Conservation (phyloP, 2,888 invertebrate genomes). For the Polietes domitor region DNA sequence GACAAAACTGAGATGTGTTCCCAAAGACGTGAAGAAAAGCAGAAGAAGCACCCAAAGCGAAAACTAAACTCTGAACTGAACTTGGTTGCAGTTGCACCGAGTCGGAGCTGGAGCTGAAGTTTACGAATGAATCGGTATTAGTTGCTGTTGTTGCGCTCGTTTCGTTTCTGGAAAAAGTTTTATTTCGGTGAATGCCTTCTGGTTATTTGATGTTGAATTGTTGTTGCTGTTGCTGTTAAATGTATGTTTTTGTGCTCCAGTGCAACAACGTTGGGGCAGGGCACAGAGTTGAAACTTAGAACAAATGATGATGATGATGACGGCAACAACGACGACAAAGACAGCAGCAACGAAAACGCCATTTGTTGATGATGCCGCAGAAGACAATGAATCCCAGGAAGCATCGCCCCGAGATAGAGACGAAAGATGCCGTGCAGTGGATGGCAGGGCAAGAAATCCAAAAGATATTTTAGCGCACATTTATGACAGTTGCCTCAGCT, state of each 20-base stretch:
- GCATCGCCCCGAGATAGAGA: background rate
- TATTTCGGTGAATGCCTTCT: constrained; percentile 63
- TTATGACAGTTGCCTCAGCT: constrained; percentile 62
- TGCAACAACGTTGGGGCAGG: constrained; percentile 52
- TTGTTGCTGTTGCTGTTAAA: constrained; percentile 31
- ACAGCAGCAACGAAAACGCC: constrained; percentile 20
- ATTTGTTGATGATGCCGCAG: background rate
- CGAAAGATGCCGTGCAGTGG: background rate
- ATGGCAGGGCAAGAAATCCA: constrained; percentile 1
- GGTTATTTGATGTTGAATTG: constrained; percentile 60
- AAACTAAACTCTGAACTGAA: background rate
- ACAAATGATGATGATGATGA: constrained; percentile 59
- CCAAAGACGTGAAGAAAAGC: constrained; percentile 26
- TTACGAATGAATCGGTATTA: constrained; percentile 32
- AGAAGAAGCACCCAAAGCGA: constrained; percentile 30
- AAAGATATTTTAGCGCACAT: constrained; percentile 51
- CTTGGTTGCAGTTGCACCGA: background rate
- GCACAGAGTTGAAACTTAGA: constrained; percentile 64
- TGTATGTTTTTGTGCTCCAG: constrained; percentile 41
- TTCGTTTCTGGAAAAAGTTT: constrained; percentile 41
- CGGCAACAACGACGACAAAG: constrained; percentile 10
- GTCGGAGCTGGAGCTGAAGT: constrained; percentile 36
- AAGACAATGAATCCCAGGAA: constrained; percentile 41
- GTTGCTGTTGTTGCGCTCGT: constrained; percentile 33
- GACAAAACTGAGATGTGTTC: constrained; percentile 65